A percentile compares a stretch with the other conserved stretches of the same genome.
Conservation (phyloP, 2,797 vertebrate species). For the Oophaga sylvatica region DNA sequence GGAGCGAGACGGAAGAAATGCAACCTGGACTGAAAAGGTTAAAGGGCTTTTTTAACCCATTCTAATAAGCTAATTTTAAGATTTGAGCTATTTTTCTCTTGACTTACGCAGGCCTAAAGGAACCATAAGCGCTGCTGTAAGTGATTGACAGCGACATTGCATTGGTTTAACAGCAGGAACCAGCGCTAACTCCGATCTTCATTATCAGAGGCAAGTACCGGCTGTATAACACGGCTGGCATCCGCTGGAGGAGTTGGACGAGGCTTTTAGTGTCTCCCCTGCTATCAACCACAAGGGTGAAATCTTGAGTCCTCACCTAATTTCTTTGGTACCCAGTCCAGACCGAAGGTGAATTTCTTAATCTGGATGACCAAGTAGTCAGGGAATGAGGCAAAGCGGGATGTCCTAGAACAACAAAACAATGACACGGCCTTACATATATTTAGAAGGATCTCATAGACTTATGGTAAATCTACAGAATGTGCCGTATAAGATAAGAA, state of each 20-base stretch:
- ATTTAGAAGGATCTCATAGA: neutral
- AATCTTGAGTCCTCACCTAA: conserved; percentile 79
- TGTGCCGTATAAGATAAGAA: too few species aligned
- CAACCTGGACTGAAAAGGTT: neutral
- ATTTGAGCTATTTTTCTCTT: too few species aligned
- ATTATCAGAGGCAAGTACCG: too few species aligned
- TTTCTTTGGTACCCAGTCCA: conserved; percentile 99
- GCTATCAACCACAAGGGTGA: neutral
- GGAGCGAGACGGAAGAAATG: neutral
- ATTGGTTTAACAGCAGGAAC: too few species aligned
- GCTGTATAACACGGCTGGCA: too few species aligned
- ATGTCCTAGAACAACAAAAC: conserved; percentile 79
- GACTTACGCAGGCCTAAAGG: too few species aligned
- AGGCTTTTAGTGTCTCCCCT: neutral
- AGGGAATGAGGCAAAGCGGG: conserved; percentile 97
- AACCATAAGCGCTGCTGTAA: too few species aligned
- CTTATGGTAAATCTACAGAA: too few species aligned
- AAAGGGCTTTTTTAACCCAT: neutral
- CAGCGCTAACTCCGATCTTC: too few species aligned
- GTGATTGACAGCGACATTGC: too few species aligned
- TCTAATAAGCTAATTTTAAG: too few species aligned
- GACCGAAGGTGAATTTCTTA: conserved; percentile 98
- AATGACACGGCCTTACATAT: neutral
- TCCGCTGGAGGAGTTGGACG: neutral
- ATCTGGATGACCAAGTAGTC: conserved; percentile 98